A percentile compares a stretch with the other conserved stretches of the same genome.
phyloP scores from a whole-genome alignment of 2,888 invertebrate genomes.

The Torymus texanus region DNA sequence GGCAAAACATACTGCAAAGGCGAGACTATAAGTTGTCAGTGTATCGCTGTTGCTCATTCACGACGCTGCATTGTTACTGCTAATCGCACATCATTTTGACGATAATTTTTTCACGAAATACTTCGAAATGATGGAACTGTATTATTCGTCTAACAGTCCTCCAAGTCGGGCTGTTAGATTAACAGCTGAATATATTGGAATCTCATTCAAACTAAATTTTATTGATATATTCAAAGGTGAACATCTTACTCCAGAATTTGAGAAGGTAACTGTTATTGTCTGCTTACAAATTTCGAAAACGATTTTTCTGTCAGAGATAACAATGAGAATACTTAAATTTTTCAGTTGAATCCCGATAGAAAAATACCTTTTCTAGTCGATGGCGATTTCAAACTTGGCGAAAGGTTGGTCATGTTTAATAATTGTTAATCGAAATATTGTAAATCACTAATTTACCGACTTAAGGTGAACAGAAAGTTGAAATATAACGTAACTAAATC shows the following conservation, averaged over 20 bases:
- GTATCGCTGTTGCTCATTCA: constrained; percentile 2
- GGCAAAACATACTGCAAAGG: constrained; percentile 21
- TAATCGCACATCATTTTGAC: background rate
- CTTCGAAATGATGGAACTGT: constrained; percentile 64
- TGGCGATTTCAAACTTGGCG: constrained; percentile 67
- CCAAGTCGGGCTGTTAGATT: constrained; percentile 73
- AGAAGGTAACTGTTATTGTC: constrained; percentile 65
- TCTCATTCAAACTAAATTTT: constrained; percentile 70
- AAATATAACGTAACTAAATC: too few relatives aligned
- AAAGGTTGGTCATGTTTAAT: constrained; percentile 65
- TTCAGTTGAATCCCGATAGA: constrained; percentile 68
- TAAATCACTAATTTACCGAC: constrained; percentile 39
- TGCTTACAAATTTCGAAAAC: constrained; percentile 9
- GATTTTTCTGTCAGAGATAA: background rate
- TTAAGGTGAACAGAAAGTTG: background rate
- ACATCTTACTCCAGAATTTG: constrained; percentile 71
- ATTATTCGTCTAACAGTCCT: constrained; percentile 67
- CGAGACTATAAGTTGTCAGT: constrained; percentile 37
- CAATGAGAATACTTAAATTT: background rate
- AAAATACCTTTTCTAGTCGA: constrained; percentile 69
- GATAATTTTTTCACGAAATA: too few relatives aligned
- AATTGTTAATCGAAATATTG: constrained; percentile 29
- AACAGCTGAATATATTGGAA: constrained; percentile 71
- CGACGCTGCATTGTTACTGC: background rate
- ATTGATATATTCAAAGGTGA: constrained; percentile 70